Evolutionary conservation across 1,140 invertebrate species (phyloP).

Genomic region (Artemia franciscana): DNA sequence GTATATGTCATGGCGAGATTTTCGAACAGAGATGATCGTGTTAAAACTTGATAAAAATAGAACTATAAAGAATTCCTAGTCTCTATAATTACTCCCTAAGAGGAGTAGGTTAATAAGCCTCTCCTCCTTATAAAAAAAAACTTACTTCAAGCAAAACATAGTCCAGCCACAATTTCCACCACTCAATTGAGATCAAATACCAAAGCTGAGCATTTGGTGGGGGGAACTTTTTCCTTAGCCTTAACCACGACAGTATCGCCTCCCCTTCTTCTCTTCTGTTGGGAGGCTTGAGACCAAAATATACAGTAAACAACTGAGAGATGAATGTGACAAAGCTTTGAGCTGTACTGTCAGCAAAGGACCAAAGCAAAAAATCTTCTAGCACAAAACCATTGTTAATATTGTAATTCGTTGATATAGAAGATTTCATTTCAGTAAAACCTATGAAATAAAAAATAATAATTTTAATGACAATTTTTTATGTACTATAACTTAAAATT

Average conservation of each 20-base stretch:
- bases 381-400: constrained; percentile 11
- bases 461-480: no score
- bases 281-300: constrained; percentile 56
- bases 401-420: constrained; percentile 17
- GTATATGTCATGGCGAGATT: no score
- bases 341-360: not conserved
- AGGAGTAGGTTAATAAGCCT: no score
- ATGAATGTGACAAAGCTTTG: constrained; percentile 1
- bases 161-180: constrained; percentile 54
- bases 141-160: constrained; percentile 30
- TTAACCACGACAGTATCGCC: constrained; percentile 52
- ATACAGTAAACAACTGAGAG: constrained; percentile 53
- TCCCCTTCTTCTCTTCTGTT: constrained; percentile 51
- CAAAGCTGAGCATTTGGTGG: constrained; percentile 54
- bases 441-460: no score
- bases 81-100: no score
- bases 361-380: not conserved
- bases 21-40: no score
- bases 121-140: no score
- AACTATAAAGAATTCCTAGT: no score
- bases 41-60: no score
- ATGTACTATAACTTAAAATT: no score
- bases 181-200: constrained; percentile 56
- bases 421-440: no score
- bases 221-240: constrained; percentile 42